phyloP scores from a whole-genome alignment of 2,888 invertebrate genomes.

The Auanema freiburgensis region DNA sequence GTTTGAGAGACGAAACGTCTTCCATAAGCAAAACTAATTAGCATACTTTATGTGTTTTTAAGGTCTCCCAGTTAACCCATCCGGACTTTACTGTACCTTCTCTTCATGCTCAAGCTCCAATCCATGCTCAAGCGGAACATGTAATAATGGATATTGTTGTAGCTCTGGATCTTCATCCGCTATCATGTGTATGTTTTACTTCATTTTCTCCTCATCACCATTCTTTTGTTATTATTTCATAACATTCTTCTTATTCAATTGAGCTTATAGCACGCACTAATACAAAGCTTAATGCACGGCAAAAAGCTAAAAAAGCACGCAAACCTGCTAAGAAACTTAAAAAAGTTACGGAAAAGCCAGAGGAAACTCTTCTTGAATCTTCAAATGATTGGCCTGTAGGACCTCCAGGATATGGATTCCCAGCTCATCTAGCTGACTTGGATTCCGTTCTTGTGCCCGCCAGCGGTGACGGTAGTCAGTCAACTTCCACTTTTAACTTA shows the following conservation, averaged over 20 bases:
- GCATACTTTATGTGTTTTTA: background rate
- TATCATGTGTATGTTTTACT: slow-evolving; percentile 36
- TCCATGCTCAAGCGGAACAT: slow-evolving; percentile 59
- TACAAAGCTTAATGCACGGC: slow-evolving; percentile 18
- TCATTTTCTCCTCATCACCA: background rate
- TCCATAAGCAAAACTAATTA: too few relatives aligned
- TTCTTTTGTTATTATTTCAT: too few relatives aligned
- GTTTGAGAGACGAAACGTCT: background rate
- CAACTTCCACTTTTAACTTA: background rate
- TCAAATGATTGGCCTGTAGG: slow-evolving; percentile 54
- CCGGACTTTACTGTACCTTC: slow-evolving; percentile 60
- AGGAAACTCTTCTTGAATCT: slow-evolving; percentile 21
- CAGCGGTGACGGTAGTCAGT: slow-evolving; percentile 55
- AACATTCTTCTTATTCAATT: too few relatives aligned
- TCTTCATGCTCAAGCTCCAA: slow-evolving; percentile 56
- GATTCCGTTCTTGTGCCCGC: slow-evolving; percentile 55
- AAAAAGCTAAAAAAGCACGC: slow-evolving; percentile 14
- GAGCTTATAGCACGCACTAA: slow-evolving; percentile 7
- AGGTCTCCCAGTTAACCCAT: slow-evolving; percentile 23
- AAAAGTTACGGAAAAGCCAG: slow-evolving; percentile 11
- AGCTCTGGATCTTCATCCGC: slow-evolving; percentile 36
- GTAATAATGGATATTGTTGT: slow-evolving; percentile 64
- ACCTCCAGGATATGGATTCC: slow-evolving; percentile 54
- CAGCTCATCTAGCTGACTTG: slow-evolving; percentile 46
- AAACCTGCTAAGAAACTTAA: background rate